Conservation (phyloP, 2,888 invertebrate genomes). For the Molorchus minor region DNA sequence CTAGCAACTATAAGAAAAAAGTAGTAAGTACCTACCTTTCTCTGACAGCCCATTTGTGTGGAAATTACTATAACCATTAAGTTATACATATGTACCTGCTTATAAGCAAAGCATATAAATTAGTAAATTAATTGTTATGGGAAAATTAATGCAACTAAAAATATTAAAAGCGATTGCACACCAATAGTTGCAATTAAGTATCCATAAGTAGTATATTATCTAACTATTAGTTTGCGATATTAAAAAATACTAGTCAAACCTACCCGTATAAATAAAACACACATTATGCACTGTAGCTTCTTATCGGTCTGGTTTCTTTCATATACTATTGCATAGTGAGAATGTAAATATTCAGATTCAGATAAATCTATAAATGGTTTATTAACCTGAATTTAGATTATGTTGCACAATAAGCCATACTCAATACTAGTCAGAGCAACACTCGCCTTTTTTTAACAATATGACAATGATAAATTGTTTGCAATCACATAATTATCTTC, state of each 20-base stretch:
- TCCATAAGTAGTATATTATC: no score
- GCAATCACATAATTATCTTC: no score
- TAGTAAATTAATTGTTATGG: conserved; percentile 7
- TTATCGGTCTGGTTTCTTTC: background rate
- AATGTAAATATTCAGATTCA: conserved; percentile 32
- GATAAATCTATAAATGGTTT: conserved; percentile 32
- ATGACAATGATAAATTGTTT: background rate
- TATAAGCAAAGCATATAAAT: conserved; percentile 13
- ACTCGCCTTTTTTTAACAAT: conserved; percentile 6
- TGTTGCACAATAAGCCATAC: conserved; percentile 26
- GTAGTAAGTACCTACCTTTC: background rate
- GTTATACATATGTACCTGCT: no score
- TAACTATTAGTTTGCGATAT: no score
- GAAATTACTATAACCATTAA: no score
- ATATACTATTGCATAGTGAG: conserved; percentile 26
- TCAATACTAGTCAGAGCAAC: conserved; percentile 12
- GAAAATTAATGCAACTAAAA: conserved; percentile 9
- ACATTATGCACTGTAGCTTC: conserved; percentile 12
- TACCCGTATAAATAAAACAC: conserved; percentile 19
- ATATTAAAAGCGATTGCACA: conserved; percentile 2
- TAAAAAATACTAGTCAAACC: conserved; percentile 4
- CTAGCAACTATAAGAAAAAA: conserved; percentile 12
- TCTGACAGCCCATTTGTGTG: conserved; percentile 12
- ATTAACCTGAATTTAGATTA: conserved; percentile 31
- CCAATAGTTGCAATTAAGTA: no score